phyloP scores from a whole-genome alignment of 1,140 invertebrate genomes.

The Zelostemma sp. region DNA sequence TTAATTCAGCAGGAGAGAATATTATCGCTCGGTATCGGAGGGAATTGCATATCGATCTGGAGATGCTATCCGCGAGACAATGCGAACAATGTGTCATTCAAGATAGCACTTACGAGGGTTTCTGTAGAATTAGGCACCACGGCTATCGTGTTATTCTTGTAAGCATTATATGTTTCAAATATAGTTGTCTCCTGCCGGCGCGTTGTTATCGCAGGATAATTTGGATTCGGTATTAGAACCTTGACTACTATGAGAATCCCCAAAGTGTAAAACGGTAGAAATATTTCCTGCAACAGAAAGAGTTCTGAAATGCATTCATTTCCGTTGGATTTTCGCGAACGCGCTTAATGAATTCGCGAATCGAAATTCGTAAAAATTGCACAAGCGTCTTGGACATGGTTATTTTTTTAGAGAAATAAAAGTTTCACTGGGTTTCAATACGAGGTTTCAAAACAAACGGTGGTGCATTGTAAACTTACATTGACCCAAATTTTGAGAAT shows the following conservation, averaged over 20 bases:
- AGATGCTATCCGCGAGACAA: too few species aligned
- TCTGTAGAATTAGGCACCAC: constrained; percentile 78
- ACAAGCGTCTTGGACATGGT: too few species aligned
- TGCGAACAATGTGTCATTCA: not conserved
- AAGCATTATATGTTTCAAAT: constrained; percentile 74
- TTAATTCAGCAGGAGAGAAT: not conserved
- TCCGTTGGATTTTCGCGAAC: too few species aligned
- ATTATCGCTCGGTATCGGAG: too few species aligned
- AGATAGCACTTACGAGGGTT: constrained; percentile 71
- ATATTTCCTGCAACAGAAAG: constrained; percentile 75
- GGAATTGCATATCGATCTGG: too few species aligned
- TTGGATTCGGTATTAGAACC: constrained; percentile 79
- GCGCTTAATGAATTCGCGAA: too few species aligned
- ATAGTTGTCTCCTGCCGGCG: constrained; percentile 73
- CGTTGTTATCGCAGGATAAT: constrained; percentile 77
- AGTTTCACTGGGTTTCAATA: not conserved
- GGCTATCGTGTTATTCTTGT: constrained; percentile 76
- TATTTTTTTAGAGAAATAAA: not conserved
- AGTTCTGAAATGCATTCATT: too few species aligned
- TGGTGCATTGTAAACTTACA: not conserved
- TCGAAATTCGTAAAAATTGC: too few species aligned
- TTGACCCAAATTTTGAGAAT: not conserved
- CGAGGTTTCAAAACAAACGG: not conserved
- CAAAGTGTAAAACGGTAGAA: constrained; percentile 80
- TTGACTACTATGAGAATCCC: constrained; percentile 80